Percentiles rank a stretch among this genome's conserved stretches.
These are phyloP conservation scores for Syrphus vitripennis DNA, from an alignment of 2,888 invertebrate species.

Conservation along the genomic window DNA sequence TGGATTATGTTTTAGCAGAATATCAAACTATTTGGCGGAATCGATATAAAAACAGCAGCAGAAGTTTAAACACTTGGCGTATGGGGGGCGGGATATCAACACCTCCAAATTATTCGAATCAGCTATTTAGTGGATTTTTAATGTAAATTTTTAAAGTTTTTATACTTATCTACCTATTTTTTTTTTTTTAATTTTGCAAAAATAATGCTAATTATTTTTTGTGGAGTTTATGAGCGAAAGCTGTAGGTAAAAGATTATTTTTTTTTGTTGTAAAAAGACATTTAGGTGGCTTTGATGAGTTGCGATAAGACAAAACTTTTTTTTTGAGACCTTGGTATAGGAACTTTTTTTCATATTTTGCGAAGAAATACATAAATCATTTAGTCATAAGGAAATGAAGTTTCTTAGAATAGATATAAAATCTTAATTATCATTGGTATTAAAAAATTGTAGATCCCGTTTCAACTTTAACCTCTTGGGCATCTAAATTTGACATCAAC, in stretches of 20 bases:
- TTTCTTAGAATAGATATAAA: too few species aligned
- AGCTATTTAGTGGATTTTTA: slow-evolving; percentile 71
- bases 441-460: too few species aligned
- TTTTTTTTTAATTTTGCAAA: slow-evolving; percentile 6
- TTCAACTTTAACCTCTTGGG: too few species aligned
- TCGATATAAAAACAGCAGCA: slow-evolving; percentile 7
- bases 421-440: too few species aligned
- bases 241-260: not conserved
- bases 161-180: slow-evolving; percentile 4
- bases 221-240: slow-evolving; percentile 42
- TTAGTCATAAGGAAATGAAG: too few species aligned
- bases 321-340: not conserved
- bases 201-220: slow-evolving; percentile 14
- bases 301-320: not conserved
- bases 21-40: not conserved
- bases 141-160: slow-evolving; percentile 53
- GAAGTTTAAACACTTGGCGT: slow-evolving; percentile 45
- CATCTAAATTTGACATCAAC: too few species aligned
- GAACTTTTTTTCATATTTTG: not conserved
- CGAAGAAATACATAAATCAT: too few species aligned
- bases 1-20: slow-evolving; percentile 40
- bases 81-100: slow-evolving; percentile 72
- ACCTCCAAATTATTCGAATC: slow-evolving; percentile 70
- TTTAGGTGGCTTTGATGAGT: not conserved
- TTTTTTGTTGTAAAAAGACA: not conserved